Evolutionary conservation across 1,140 invertebrate species (phyloP).

Genomic region (Drosophila sechellia): DNA sequence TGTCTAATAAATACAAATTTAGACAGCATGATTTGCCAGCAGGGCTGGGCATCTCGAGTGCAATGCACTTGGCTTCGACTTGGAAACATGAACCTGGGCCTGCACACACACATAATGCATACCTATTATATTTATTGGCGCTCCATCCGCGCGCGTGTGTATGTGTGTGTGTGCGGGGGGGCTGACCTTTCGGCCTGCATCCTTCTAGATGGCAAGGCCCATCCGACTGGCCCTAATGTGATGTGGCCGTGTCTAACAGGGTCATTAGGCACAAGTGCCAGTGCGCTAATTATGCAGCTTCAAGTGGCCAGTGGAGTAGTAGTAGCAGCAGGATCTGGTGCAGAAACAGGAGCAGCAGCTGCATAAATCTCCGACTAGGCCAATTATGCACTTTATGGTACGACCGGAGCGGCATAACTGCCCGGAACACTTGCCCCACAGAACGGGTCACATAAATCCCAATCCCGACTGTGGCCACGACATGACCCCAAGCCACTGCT

Average conservation of each 20-base stretch:
- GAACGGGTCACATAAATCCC: slow-evolving; percentile 67
- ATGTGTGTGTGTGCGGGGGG: slow-evolving; percentile 36
- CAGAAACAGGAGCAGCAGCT: slow-evolving; percentile 17
- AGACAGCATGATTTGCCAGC: slow-evolving; percentile 70
- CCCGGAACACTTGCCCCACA: slow-evolving; percentile 44
- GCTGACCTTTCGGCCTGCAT: slow-evolving; percentile 39
- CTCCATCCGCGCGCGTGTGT: slow-evolving; percentile 38
- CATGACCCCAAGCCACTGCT: slow-evolving; percentile 48
- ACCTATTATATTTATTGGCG: slow-evolving; percentile 65
- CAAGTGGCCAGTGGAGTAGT: slow-evolving; percentile 3
- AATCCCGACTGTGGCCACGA: slow-evolving; percentile 49
- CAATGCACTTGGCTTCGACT: slow-evolving; percentile 33
- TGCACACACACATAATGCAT: background rate
- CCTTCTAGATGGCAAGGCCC: slow-evolving; percentile 13
- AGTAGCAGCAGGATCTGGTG: background rate
- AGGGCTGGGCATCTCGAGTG: slow-evolving; percentile 21
- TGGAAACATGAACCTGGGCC: slow-evolving; percentile 1
- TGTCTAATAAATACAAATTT: slow-evolving; percentile 82
- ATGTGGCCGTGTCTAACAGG: slow-evolving; percentile 72
- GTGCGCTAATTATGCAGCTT: slow-evolving; percentile 77
- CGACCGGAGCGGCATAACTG: slow-evolving; percentile 28
- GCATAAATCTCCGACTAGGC: slow-evolving; percentile 70
- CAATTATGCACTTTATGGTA: slow-evolving; percentile 79
- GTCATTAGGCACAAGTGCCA: slow-evolving; percentile 81
- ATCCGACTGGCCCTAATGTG: slow-evolving; percentile 35